These are phyloP conservation scores for Sinocyclocheilus anophthalmus DNA, from an alignment of 2,113 vertebrate genomes.

Conservation along the genomic window DNA sequence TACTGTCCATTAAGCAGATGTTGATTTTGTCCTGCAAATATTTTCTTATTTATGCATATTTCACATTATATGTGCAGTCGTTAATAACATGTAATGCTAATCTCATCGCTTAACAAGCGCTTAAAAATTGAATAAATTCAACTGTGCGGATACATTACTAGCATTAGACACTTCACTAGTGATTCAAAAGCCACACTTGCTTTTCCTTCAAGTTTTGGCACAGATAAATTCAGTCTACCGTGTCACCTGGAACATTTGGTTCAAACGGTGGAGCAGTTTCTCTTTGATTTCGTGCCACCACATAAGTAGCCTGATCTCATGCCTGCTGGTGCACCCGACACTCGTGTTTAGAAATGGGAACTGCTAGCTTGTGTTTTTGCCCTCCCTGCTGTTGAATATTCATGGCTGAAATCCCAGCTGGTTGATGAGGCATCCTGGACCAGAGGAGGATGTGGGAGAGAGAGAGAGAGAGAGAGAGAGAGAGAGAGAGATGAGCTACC, in stretches of 20 bases:
- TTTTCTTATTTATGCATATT: neutral
- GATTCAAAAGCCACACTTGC: neutral
- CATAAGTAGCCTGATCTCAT: slow-evolving; percentile 41
- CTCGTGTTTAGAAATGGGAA: slow-evolving; percentile 39
- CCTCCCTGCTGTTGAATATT: slow-evolving; percentile 41
- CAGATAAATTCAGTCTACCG: slow-evolving; percentile 26
- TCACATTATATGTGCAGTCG: neutral
- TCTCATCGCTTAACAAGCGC: neutral
- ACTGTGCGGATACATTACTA: neutral
- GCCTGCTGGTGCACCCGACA: slow-evolving; percentile 38
- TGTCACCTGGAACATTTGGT: slow-evolving; percentile 45
- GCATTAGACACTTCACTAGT: neutral
- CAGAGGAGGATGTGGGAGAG: slow-evolving; percentile 34
- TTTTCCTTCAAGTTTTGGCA: slow-evolving; percentile 17
- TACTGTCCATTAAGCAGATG: neutral
- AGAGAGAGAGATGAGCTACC: slow-evolving; percentile 36
- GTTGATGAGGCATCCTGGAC: slow-evolving; percentile 46
- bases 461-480: neutral
- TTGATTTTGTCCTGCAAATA: neutral
- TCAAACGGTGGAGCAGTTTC: slow-evolving; percentile 33
- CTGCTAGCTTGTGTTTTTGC: slow-evolving; percentile 23
- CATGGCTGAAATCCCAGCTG: slow-evolving; percentile 48
- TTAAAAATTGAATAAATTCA: neutral
- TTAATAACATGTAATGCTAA: neutral
- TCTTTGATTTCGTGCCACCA: slow-evolving; percentile 59